Base-by-base conservation (phyloP, 1,140 invertebrate species). In the Glossosoma conforme region DNA sequence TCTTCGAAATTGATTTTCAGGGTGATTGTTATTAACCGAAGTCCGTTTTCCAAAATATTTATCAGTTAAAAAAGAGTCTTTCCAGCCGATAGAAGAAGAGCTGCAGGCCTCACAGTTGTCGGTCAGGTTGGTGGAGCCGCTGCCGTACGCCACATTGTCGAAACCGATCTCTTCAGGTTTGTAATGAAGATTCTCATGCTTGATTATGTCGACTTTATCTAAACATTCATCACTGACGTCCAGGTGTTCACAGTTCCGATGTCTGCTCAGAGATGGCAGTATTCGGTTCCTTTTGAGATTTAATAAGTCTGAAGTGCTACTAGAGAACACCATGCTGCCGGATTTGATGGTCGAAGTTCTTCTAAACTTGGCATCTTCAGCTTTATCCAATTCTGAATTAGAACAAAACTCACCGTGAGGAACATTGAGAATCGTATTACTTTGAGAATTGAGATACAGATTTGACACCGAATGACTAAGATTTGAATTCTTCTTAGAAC, bases 221-320 rank as follows among this genome's bases (percentile, higher is more conserved):
- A 55, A 32, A 28, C 40, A 37, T 28, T 55, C 53, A 33, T 50
- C 46, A 22, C 46, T 50, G 2, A 44, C 40, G 22, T 55, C 53
- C 11, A 55, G 19, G 19, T 40, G 53, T 20, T 55, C 53, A 11
- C 45, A 44, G 24, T 55, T 55, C 9, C 46, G 36, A 18, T 55
- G 53, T 11, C 53, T 10, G 24, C 53, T 50, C 10, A 55, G 53
- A 11, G 53, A 49, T 1, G 53, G 53, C 20, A 55, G 24, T 11
- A 55, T 44, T 62, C 63, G 62, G 57, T 62, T 66, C 30, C 65
- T 49, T 37, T 62, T 60, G 13, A 68, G 61, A 15, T 60, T 57
- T 52, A 66, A 62, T 19, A 69, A 52, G 44, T 68, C 66, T 4
- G 64, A 65, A 6, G 67, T 68, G 52, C 63, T 66, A 19, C 63